phyloP scores from a whole-genome alignment of 2,113 vertebrate species.

The Diadophis punctatus region DNA sequence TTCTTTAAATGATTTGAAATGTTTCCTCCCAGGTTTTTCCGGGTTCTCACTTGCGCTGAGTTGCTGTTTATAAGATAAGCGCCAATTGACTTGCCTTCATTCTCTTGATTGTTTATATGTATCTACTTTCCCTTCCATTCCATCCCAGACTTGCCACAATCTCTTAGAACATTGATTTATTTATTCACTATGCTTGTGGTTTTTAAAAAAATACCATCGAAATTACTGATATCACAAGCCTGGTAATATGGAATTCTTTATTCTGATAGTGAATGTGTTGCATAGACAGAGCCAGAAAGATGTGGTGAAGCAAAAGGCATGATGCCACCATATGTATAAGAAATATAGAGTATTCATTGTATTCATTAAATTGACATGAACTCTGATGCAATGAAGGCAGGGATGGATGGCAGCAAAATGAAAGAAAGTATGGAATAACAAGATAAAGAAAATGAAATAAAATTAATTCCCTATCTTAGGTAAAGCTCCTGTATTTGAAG shows the following conservation, averaged over 20 bases:
- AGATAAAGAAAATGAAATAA: background rate
- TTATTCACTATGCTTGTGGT: background rate
- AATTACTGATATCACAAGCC: background rate
- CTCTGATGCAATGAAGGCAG: background rate
- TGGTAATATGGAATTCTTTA: background rate
- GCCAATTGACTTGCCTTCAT: background rate
- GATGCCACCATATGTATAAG: background rate
- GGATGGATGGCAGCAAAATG: background rate
- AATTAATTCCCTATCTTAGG: background rate
- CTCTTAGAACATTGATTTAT: background rate
- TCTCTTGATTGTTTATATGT: background rate
- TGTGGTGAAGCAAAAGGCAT: background rate
- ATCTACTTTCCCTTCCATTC: background rate
- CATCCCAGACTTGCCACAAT: background rate
- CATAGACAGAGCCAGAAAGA: background rate
- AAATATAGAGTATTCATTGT: background rate
- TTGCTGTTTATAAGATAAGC: background rate
- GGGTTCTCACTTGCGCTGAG: background rate
- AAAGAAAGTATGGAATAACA: background rate
- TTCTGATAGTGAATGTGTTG: background rate
- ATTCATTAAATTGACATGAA: background rate
- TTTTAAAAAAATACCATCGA: background rate
- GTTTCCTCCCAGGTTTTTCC: background rate
- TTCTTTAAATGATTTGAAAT: background rate
- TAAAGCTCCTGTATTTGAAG: background rate